Evolutionary conservation across 2,888 invertebrate species (phyloP).

Genomic region (Drosophila greeni): DNA sequence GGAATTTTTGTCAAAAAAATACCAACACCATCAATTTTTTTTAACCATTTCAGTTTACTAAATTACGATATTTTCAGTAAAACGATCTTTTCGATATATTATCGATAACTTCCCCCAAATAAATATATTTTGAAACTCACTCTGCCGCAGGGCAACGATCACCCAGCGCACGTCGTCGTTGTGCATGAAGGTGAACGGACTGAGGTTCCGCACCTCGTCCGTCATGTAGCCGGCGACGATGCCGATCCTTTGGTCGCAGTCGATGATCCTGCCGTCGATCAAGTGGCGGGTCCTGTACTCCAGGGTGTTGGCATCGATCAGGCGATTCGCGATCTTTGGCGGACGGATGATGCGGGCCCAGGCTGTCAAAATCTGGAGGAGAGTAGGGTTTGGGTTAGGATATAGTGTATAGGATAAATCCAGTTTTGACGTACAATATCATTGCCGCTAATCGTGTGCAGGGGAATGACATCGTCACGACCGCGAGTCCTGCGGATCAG

Average conservation of each 20-base stretch:
- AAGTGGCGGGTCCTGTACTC: conserved; percentile 94
- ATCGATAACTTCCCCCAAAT: too few relatives aligned
- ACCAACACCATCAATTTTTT: too few relatives aligned
- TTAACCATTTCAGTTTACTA: too few relatives aligned
- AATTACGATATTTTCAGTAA: too few relatives aligned
- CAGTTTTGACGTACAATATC: conserved; percentile 80
- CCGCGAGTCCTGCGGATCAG: conserved; percentile 80
- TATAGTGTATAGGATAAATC: rapidly evolving
- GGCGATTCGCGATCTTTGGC: conserved; percentile 83
- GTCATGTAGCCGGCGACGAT: conserved; percentile 93
- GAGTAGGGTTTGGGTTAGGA: neutral
- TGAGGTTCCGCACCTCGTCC: conserved; percentile 91
- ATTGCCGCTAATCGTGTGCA: conserved; percentile 81
- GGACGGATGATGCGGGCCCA: conserved; percentile 87
- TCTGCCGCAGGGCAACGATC: conserved; percentile 90
- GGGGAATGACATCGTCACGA: conserved; percentile 80
- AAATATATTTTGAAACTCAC: conserved; percentile 80
- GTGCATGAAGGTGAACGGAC: conserved; percentile 94
- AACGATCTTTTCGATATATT: neutral
- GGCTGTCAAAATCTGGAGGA: conserved; percentile 82
- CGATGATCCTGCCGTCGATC: conserved; percentile 92
- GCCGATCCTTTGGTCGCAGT: conserved; percentile 94
- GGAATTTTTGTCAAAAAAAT: too few relatives aligned
- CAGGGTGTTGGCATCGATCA: conserved; percentile 85
- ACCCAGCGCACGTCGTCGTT: conserved; percentile 93